A percentile compares a stretch with the other conserved stretches of the same genome.
phyloP scores from a whole-genome alignment of 2,888 invertebrate genomes.

The Melanargia galathea region DNA sequence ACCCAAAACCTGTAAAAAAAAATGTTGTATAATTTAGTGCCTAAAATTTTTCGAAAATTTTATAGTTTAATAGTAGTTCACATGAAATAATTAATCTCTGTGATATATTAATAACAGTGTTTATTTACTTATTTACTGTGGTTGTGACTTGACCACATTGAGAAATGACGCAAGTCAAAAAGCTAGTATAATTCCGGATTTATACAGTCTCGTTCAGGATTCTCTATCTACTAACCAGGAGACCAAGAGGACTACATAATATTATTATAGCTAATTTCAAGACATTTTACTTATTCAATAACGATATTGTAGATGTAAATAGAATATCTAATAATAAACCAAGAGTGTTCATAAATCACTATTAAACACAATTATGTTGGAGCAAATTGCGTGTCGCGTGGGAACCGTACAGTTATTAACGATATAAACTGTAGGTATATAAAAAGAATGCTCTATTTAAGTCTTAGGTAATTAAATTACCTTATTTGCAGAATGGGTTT shows the following conservation, averaged over 20 bases:
- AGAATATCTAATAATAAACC: slow-evolving; percentile 4
- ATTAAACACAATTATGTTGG: not conserved
- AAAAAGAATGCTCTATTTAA: slow-evolving; percentile 10
- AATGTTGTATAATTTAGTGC: not conserved
- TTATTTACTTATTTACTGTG: not conserved
- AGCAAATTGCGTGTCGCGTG: slow-evolving; percentile 12
- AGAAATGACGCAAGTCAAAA: not conserved
- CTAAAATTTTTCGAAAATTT: not conserved
- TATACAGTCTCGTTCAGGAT: not conserved
- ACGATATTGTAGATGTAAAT: not conserved
- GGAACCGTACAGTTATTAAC: not conserved
- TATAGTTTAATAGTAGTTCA: not conserved
- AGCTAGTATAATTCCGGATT: not conserved
- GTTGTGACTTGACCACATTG: not conserved
- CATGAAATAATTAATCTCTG: not conserved
- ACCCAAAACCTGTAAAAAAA: slow-evolving; percentile 83
- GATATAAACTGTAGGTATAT: slow-evolving; percentile 6
- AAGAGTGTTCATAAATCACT: slow-evolving; percentile 6
- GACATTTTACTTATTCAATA: not conserved
- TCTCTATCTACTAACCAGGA: not conserved
- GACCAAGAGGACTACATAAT: too few relatives aligned
- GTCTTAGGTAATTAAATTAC: slow-evolving; percentile 5
- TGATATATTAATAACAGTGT: not conserved
- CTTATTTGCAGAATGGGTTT: not conserved
- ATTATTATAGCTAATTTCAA: too few relatives aligned